phyloP scores from a whole-genome alignment of 2,113 vertebrate species.

The Odontophorus gujanensis region DNA sequence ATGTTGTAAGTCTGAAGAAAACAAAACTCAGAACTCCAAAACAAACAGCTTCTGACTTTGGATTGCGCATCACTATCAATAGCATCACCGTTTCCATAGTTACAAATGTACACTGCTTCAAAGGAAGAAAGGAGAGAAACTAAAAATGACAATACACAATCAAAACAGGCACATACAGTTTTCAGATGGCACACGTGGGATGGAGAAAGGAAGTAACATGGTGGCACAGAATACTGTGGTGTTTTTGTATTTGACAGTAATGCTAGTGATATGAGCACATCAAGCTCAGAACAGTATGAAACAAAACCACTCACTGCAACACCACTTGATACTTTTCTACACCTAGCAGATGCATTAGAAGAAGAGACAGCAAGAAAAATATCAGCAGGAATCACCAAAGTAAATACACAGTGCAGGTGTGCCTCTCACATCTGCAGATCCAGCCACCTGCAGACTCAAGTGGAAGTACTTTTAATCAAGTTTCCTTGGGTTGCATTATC shows the following conservation, averaged over 20 bases:
- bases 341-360: constrained; percentile 35
- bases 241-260: constrained; percentile 16
- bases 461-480: rapidly evolving
- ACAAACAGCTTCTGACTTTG: not conserved
- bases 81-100: constrained; percentile 71
- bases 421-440: not conserved
- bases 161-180: constrained; percentile 26
- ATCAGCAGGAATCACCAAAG: not conserved
- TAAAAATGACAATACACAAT: constrained; percentile 62
- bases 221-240: not conserved
- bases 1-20: not conserved
- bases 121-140: constrained; percentile 36
- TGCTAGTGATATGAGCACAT: not conserved
- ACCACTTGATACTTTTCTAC: constrained; percentile 36
- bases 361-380: constrained; percentile 21
- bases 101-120: constrained; percentile 62
- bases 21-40: constrained; percentile 36
- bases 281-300: not conserved
- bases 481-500: not conserved
- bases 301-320: not conserved
- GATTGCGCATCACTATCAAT: constrained; percentile 37
- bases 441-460: not conserved
- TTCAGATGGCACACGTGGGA: not conserved
- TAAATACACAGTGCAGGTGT: not conserved
- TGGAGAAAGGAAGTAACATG: not conserved